Conservation (phyloP, 2,888 invertebrate genomes). For the Dascillus cervinus region DNA sequence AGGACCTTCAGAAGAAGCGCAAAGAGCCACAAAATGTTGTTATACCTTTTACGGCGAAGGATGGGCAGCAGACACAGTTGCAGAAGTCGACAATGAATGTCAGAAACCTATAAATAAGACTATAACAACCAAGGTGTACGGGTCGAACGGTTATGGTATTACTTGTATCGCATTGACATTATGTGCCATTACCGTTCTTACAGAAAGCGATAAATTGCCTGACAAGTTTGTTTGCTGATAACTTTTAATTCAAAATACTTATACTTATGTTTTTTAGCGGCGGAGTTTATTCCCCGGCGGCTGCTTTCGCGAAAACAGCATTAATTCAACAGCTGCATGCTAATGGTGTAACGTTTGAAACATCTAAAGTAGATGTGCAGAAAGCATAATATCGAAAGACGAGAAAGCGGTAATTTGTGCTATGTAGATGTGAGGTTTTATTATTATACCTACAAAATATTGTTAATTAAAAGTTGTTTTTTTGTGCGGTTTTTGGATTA, state of each 20-base stretch:
- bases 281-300: slow-evolving; percentile 80
- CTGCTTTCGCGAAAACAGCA: slow-evolving; percentile 75
- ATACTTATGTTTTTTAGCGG: slow-evolving; percentile 51
- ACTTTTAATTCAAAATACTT: neutral
- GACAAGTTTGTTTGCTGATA: slow-evolving; percentile 47
- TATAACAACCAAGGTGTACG: slow-evolving; percentile 58
- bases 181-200: slow-evolving; percentile 66
- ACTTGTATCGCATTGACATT: slow-evolving; percentile 68
- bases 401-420: too few relatives aligned
- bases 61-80: slow-evolving; percentile 58
- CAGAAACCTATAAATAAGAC: slow-evolving; percentile 54
- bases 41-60: slow-evolving; percentile 71
- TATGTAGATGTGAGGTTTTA: too few relatives aligned
- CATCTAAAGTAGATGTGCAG: too few relatives aligned
- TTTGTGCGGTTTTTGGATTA: too few relatives aligned
- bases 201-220: slow-evolving; percentile 71
- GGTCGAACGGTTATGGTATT: slow-evolving; percentile 72
- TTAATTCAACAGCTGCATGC: slow-evolving; percentile 66
- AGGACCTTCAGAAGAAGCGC: slow-evolving; percentile 55
- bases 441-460: too few relatives aligned
- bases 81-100: slow-evolving; percentile 50
- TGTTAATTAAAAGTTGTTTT: too few relatives aligned
- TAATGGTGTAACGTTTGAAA: slow-evolving; percentile 65
- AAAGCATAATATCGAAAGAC: too few relatives aligned
- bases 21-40: slow-evolving; percentile 54